phyloP scores from a whole-genome alignment of 2,113 vertebrate genomes.

The Murina feae region DNA sequence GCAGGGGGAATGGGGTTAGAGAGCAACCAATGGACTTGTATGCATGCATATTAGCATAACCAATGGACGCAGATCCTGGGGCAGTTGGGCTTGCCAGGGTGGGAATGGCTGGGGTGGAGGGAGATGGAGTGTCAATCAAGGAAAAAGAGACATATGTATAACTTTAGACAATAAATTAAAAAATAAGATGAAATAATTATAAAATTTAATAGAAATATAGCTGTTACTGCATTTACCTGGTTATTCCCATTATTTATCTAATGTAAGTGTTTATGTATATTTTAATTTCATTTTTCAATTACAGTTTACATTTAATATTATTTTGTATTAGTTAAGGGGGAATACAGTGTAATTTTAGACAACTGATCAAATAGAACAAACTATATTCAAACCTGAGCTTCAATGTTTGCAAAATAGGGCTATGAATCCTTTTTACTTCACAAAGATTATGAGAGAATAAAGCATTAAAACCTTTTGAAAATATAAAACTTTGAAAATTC shows the following conservation, averaged over 20 bases:
- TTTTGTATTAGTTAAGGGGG: neutral
- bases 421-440: neutral
- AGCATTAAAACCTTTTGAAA: neutral
- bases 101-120: too few relatives aligned
- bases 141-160: too few relatives aligned
- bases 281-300: neutral
- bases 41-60: too few relatives aligned
- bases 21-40: too few relatives aligned
- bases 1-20: too few relatives aligned
- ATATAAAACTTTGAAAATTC: neutral
- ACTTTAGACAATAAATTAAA: too few relatives aligned
- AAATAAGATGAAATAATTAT: neutral
- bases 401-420: neutral
- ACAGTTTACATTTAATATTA: neutral
- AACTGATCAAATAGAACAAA: neutral
- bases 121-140: too few relatives aligned
- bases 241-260: neutral
- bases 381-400: neutral
- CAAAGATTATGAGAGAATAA: neutral
- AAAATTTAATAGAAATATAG: neutral
- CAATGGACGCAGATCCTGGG: too few relatives aligned
- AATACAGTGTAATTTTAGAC: neutral
- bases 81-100: too few relatives aligned
- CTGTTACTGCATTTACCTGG: neutral
- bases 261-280: neutral